These are phyloP conservation scores for Sinodicranocentrus sp. DNA, from an alignment of 2,888 invertebrate genomes.

Conservation along the genomic window DNA sequence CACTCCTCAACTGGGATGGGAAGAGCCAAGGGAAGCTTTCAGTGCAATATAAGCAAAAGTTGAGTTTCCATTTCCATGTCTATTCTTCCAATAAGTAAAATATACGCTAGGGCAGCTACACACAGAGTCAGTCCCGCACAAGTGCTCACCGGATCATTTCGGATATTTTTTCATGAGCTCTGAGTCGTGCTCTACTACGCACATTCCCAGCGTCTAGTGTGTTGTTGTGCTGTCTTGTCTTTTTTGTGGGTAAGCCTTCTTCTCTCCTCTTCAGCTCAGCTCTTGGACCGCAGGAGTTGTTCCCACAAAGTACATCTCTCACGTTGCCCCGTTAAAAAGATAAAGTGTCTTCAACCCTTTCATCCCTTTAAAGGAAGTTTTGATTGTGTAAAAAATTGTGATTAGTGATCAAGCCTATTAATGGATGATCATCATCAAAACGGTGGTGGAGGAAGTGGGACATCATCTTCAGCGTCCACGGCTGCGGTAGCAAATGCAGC, in stretches of 20 bases:
- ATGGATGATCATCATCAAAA: slow-evolving; percentile 60
- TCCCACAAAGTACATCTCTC: background rate
- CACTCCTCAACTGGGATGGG: too few relatives aligned
- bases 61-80: too few relatives aligned
- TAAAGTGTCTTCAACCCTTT: slow-evolving; percentile 19
- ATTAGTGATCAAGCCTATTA: background rate
- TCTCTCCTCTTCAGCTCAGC: slow-evolving; percentile 6
- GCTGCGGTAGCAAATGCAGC: slow-evolving; percentile 41
- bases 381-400: background rate
- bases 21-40: too few relatives aligned
- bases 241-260: slow-evolving; percentile 1
- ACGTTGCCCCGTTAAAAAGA: background rate
- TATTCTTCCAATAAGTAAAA: too few relatives aligned
- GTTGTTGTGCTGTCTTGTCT: slow-evolving; percentile 28
- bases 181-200: slow-evolving; percentile 51
- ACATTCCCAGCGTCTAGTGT: slow-evolving; percentile 47
- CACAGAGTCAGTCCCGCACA: too few relatives aligned
- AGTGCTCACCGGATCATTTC: slow-evolving; percentile 51
- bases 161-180: slow-evolving; percentile 59
- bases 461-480: slow-evolving; percentile 33
- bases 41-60: too few relatives aligned
- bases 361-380: background rate
- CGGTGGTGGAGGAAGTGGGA: slow-evolving; percentile 33
- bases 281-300: background rate
- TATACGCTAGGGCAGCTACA: too few relatives aligned